Conservation (phyloP, 2,113 vertebrate genomes). For the Pyxicephalus adspersus region DNA sequence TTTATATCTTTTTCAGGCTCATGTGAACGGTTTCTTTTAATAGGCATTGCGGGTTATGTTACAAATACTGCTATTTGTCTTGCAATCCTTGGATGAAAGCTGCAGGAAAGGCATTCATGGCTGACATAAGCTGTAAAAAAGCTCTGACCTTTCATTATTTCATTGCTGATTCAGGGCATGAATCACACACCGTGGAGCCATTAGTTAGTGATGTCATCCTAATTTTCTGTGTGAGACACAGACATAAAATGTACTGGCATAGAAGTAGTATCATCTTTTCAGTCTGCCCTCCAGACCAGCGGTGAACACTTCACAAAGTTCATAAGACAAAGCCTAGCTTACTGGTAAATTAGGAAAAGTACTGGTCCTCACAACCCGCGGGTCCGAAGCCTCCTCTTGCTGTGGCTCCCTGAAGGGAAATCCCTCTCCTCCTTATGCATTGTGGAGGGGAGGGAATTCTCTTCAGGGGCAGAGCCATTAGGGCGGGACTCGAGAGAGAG, state of each 20-base stretch:
- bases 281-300: neutral
- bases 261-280: neutral
- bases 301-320: neutral
- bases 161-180: slow-evolving; percentile 39
- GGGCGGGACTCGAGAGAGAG: too few relatives aligned
- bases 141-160: slow-evolving; percentile 46
- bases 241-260: slow-evolving; percentile 35
- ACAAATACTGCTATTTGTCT: slow-evolving; percentile 51
- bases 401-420: too few relatives aligned
- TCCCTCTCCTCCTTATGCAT: too few relatives aligned
- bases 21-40: slow-evolving; percentile 46
- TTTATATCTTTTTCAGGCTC: slow-evolving; percentile 5
- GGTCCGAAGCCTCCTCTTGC: too few relatives aligned
- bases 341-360: too few relatives aligned
- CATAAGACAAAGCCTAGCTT: too few relatives aligned
- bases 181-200: slow-evolving; percentile 46
- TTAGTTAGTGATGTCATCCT: slow-evolving; percentile 47
- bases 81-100: slow-evolving; percentile 32
- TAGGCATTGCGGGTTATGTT: slow-evolving; percentile 42
- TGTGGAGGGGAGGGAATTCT: too few relatives aligned
- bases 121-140: slow-evolving; percentile 48
- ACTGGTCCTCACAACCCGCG: too few relatives aligned
- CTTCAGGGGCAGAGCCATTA: too few relatives aligned
- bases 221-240: slow-evolving; percentile 6
- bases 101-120: slow-evolving; percentile 41